Evolutionary conservation across 2,888 invertebrate genomes (phyloP).

Genomic region (Xestia ashworthii): DNA sequence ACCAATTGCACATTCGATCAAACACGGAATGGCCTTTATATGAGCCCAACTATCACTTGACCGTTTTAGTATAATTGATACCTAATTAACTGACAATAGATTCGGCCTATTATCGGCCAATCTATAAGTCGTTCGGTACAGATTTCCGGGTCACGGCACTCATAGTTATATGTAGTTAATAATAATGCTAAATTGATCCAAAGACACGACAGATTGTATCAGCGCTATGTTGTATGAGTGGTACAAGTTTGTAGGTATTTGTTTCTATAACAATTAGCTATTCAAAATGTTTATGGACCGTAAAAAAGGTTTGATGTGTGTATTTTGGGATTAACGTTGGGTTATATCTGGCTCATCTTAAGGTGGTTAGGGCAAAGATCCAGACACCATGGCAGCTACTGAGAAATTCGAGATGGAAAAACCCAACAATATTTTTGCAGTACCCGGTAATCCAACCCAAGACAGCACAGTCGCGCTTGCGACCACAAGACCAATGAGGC

Average conservation of each 20-base stretch:
- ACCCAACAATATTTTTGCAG: no score
- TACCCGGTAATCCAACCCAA: no score
- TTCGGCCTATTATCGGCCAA: constrained; percentile 44
- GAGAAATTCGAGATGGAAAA: no score
- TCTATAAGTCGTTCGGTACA: constrained; percentile 21
- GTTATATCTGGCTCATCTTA: neutral
- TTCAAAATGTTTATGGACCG: neutral
- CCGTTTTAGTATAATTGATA: constrained; percentile 43
- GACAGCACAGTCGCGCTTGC: no score
- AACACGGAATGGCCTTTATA: constrained; percentile 1
- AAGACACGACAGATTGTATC: neutral
- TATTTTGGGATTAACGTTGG: neutral
- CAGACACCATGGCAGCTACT: neutral
- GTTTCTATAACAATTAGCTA: neutral
- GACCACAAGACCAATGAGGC: no score
- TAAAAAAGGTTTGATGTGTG: no score
- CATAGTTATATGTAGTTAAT: neutral
- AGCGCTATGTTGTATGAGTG: neutral
- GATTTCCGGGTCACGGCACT: constrained; percentile 51
- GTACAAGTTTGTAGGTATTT: neutral
- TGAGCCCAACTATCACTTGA: constrained; percentile 40
- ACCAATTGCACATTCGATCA: neutral
- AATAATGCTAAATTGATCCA: constrained; percentile 4
- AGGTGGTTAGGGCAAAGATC: no score
- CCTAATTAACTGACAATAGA: constrained; percentile 55